Conservation (phyloP, 2,797 vertebrate genomes). For the Helicolenus hilgendorfi region DNA sequence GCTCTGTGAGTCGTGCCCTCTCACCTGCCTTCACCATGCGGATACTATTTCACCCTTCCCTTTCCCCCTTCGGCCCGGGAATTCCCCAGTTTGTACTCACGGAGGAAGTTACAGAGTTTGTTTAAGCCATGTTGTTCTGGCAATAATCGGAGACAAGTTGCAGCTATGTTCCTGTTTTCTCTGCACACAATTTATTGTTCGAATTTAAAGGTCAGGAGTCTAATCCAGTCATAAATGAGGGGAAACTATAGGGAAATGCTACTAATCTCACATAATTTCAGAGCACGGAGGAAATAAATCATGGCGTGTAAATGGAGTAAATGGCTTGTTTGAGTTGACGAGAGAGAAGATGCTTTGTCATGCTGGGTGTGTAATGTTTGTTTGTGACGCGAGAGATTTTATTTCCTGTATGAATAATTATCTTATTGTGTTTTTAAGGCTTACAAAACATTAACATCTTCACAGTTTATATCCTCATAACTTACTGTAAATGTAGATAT, state of each 20-base stretch:
- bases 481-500: constrained; percentile 8
- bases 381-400: neutral
- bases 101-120: constrained; percentile 43
- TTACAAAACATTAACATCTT: neutral
- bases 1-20: constrained; percentile 65
- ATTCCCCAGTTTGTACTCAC: constrained; percentile 57
- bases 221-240: neutral
- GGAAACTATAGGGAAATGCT: neutral
- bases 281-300: constrained; percentile 13
- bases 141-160: constrained; percentile 12
- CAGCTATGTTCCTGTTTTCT: neutral
- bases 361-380: constrained; percentile 54
- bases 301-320: constrained; percentile 32
- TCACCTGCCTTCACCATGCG: constrained; percentile 77
- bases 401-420: neutral
- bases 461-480: neutral
- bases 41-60: constrained; percentile 74
- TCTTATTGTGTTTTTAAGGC: neutral
- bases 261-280: neutral
- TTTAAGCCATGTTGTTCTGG: constrained; percentile 25
- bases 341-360: constrained; percentile 63
- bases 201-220: constrained; percentile 9
- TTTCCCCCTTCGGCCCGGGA: constrained; percentile 46
- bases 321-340: constrained; percentile 44
- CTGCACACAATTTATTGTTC: neutral